Evolutionary conservation across 1,140 invertebrate species (phyloP), one percentile per base, ranked within the genome.

Genomic region (Ephestia elutella): DNA sequence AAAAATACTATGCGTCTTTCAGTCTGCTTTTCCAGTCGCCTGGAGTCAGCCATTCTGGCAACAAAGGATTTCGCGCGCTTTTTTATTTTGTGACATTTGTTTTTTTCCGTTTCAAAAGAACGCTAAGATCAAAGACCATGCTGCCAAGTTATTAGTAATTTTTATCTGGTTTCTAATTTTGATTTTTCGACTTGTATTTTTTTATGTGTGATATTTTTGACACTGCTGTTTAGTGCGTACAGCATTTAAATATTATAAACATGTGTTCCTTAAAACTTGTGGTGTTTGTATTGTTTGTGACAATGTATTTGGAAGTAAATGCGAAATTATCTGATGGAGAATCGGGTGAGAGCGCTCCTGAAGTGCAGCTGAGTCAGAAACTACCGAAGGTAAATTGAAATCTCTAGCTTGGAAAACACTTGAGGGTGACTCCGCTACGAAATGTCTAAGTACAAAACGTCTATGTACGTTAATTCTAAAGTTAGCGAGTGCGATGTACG

Each of bases 1-100:
- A 69, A 73, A 70, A 67, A 67, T 78, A 78, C 54, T 53, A 49
- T 53, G 62, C 72, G 75, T 70, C 75, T 73, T 73, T 68, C 65
- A 66, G 73, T 78, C 73, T 78, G 63, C 57, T 50, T 50, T 57
- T 74, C 75, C 72, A 75, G 70, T 75, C 30, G 54, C 49, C 69
- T 78, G 69, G 69, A 75, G 56, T 57, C 59, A 19, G 56, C 63
- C 68, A 67, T 60, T 54, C 69, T 71, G 68, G 68, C 68, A 68
- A 49, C 57, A 20, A 54, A 49, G 35, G 64, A 59, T 62, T 59
- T 68, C 61, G 61, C 66, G 64, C 62, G 57, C 54, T 60, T 59
- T 60, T 56, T 55, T 17, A 50, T 25, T 25, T 50, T 44, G 54
- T 58, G 56, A 61, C 57, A 53, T 21, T 53, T 25, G 1, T 17